phyloP scores from a whole-genome alignment of 1,140 invertebrate species.

The Odontomachus brunneus region DNA sequence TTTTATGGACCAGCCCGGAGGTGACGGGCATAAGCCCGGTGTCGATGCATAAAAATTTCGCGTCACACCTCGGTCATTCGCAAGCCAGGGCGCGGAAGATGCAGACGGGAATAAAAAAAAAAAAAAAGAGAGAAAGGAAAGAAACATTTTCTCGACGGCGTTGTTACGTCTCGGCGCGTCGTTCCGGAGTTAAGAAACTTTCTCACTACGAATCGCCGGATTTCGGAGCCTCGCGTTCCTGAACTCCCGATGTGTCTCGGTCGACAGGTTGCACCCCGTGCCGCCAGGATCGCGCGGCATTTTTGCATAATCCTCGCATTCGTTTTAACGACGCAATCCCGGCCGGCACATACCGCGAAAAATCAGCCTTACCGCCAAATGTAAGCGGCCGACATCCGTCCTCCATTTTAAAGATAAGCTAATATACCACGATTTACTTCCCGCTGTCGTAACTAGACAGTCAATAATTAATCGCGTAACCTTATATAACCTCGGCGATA shows the following conservation, averaged over 20 bases:
- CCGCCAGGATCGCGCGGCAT: conserved; percentile 2
- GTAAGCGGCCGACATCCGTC: too few relatives aligned
- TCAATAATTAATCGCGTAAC: neutral
- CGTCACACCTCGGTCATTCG: conserved; percentile 66
- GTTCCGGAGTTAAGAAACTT: conserved; percentile 61
- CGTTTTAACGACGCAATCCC: conserved; percentile 37
- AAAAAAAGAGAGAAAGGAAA: neutral
- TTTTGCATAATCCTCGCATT: conserved; percentile 66
- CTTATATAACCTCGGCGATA: conserved; percentile 1
- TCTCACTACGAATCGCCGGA: conserved; percentile 22
- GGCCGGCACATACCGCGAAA: neutral
- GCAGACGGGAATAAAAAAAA: conserved; percentile 4
- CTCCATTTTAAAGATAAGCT: too few relatives aligned
- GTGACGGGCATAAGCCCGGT: conserved; percentile 55
- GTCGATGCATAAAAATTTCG: conserved; percentile 74
- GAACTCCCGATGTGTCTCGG: neutral
- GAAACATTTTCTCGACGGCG: conserved; percentile 39
- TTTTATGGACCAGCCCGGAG: conserved; percentile 68
- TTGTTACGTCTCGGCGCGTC: conserved; percentile 45
- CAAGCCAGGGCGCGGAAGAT: conserved; percentile 22
- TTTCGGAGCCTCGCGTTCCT: neutral
- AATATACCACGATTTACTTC: too few relatives aligned
- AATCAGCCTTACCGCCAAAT: neutral
- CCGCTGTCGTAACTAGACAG: too few relatives aligned
- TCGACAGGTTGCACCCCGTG: neutral